Base-by-base conservation (phyloP, 2,797 vertebrate species). In the Vireo griseus region DNA sequence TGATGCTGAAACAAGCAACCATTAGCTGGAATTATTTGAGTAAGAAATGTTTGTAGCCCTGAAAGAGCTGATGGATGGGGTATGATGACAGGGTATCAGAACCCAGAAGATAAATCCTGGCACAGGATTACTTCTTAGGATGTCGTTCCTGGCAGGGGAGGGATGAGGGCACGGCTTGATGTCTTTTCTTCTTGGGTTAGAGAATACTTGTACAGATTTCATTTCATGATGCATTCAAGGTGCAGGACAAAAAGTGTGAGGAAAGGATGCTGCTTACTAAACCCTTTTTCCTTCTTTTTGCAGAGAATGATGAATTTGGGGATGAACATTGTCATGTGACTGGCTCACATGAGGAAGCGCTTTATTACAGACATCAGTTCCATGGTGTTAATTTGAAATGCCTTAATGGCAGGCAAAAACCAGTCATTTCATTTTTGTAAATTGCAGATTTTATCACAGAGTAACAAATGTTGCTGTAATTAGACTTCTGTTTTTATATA, bases 361-460 rank as follows among this genome's bases (percentile, higher is more conserved):
- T 98, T 98, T 98, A 98, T 98, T 99, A 98, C 98, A 99, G 98
- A 99, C 99, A 99, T 99, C 99, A 98, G 98, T 99, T 99, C 98
- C 99, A 98, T 99, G 99, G 99, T 99, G 99, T 99, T 99, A 98
- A 98, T 98, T 98, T 98, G 98, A 98, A 98, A 99, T 98, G 98
- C 99, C 99, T 99, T 99, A 98, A 98, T 99, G 98, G 98, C 98
- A 99, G 98, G 99, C 98, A 98, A 98, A 98, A 98, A 98, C 97
- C 97, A 98, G 98, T 99, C 98, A 98, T 99, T 99, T 98, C 98
- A 97, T 98, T 98, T 98, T 98, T 99, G 98, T 98, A 98, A 98
- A 98, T 98, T 98, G 98, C 98, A 98, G 98, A 98, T 99, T 99
- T 99, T 98, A 98, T 98, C 98, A 98, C 97, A 98, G 97, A 98